Conservation (phyloP, 2,113 vertebrate genomes). For the Poicephalus meyeri region DNA sequence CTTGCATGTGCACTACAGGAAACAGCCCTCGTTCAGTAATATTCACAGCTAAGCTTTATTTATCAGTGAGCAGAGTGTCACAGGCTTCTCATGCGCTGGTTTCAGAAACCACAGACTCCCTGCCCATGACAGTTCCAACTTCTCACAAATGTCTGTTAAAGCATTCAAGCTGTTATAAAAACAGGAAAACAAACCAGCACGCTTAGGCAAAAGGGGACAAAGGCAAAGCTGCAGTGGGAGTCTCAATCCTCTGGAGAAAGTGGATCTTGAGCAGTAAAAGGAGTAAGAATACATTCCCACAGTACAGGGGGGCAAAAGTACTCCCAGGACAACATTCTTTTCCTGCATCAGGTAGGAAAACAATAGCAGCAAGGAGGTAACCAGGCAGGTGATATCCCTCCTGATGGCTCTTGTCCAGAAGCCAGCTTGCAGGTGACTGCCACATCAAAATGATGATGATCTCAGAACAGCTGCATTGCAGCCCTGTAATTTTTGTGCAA, state of each 20-base stretch:
- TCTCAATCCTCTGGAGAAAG: neutral
- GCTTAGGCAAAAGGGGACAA: neutral
- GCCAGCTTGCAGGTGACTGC: slow-evolving; percentile 65
- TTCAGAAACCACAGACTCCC: neutral
- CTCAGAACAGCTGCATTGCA: slow-evolving; percentile 58
- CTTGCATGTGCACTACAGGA: neutral
- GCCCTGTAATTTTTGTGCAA: neutral
- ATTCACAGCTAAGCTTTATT: neutral
- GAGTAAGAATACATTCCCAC: neutral
- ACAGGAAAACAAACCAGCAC: neutral
- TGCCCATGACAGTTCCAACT: neutral
- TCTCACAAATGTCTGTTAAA: neutral
- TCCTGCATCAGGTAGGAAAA: neutral
- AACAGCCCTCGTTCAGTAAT: neutral
- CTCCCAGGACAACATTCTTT: neutral
- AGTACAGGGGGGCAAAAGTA: neutral
- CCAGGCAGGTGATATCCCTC: slow-evolving; percentile 53
- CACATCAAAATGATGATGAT: slow-evolving; percentile 66
- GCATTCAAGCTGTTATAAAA: neutral
- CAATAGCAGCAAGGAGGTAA: neutral
- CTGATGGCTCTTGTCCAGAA: slow-evolving; percentile 58
- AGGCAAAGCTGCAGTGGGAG: neutral
- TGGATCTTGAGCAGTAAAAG: neutral
- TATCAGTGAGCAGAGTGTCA: neutral
- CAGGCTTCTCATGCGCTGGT: neutral